A percentile compares a stretch with the other conserved stretches of the same genome.
Conservation (phyloP, 2,113 vertebrate genomes). For the Gadus macrocephalus region DNA sequence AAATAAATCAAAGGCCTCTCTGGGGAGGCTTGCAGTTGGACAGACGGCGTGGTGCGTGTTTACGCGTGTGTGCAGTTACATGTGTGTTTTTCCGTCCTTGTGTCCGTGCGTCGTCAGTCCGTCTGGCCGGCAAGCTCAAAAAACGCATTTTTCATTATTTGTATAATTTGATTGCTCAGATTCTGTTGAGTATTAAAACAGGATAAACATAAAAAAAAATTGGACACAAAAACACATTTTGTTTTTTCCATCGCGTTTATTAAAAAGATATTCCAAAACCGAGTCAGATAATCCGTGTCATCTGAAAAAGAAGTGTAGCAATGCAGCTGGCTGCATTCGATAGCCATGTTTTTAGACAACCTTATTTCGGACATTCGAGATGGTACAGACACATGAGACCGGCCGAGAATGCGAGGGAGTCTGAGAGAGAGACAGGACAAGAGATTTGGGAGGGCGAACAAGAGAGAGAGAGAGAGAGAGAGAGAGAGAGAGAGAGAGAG, state of each 20-base stretch:
- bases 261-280: not conserved
- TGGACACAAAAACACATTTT: not conserved
- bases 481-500: not conserved
- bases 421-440: not conserved
- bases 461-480: constrained; percentile 9
- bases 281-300: not conserved
- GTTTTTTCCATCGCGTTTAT: not conserved
- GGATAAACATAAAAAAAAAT: not conserved
- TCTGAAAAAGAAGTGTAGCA: not conserved
- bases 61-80: not conserved
- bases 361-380: not conserved
- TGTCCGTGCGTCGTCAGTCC: not conserved
- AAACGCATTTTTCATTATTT: not conserved
- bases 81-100: not conserved
- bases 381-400: not conserved
- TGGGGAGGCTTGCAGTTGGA: not conserved
- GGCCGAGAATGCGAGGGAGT: not conserved
- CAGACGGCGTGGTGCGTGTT: not conserved
- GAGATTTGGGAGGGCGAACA: constrained; percentile 5
- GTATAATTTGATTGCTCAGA: not conserved
- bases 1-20: constrained; percentile 14
- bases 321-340: not conserved
- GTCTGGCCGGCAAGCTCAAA: not conserved
- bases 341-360: no score
- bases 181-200: not conserved